Evolutionary conservation across 2,888 invertebrate genomes (phyloP), one percentile per base, ranked within the genome.

Genomic region (Agriopis leucophaearia): DNA sequence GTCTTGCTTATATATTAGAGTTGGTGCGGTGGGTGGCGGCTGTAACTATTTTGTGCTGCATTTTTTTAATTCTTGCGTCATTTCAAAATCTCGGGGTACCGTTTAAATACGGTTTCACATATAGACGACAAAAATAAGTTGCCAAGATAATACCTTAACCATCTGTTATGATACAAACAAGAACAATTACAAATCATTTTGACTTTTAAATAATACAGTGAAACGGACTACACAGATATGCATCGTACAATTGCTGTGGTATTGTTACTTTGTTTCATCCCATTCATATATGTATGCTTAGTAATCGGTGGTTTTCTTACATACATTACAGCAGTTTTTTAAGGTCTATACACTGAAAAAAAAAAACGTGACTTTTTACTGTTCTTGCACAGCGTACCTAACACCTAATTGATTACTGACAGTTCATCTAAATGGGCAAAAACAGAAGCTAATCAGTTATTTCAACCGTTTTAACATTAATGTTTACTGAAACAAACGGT

Each of bases 141-240:
- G 64, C 57, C 63, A 64, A 44, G 15, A 36, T 50, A 44, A 60
- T 54, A 57, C 52, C 18, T 16, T 18, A 44, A 51, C 15, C 42
- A 56, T 12, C 16, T 38, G 36, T 38, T 45, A 52, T 10, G 52
- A 36, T 38, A n/a, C 36, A 52, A 15, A 36, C 38, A 44, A 3
- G 16, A 62, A 62, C 15, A 55, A 47, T 54, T 18, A 54, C 38
- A 55, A 59, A 27, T 48, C 12, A 38, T 38, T 52, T 48, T 7
- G 13, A 50, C 6, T 1, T 50, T 50, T 54, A 64, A 47, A 65
- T 40, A 40, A 13, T 54, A 57, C 36, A 58, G 52, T 38, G 38
- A 56, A 59, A 54, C 59, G 59, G 59, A 59, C 59, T 65, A 65
- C 38, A 54, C 15, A 47, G 65, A 65, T 65, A 65, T 65, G 65